Evolutionary conservation across 2,888 invertebrate species (phyloP).

Genomic region (Acleris laterana): DNA sequence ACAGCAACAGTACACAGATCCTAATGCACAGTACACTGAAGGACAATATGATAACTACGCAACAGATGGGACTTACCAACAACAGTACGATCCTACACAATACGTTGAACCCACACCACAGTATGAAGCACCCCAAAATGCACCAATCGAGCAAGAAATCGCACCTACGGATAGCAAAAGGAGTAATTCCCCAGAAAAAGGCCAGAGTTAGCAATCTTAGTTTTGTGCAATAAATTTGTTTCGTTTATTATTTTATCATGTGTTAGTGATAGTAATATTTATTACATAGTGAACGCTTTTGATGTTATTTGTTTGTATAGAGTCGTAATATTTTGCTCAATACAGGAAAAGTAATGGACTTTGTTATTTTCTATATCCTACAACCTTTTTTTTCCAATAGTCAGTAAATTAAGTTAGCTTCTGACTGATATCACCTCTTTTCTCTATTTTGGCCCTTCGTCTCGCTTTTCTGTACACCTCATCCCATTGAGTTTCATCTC

Average conservation of each 20-base stretch:
- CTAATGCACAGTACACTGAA: slow-evolving; percentile 59
- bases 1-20: slow-evolving; percentile 58
- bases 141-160: slow-evolving; percentile 33
- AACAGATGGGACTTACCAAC: slow-evolving; percentile 60
- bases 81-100: slow-evolving; percentile 60
- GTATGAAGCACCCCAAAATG: slow-evolving; percentile 31
- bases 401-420: too few relatives aligned
- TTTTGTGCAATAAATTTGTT: slow-evolving; percentile 70
- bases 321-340: slow-evolving; percentile 48
- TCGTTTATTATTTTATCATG: slow-evolving; percentile 50
- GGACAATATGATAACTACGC: slow-evolving; percentile 62
- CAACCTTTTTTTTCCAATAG: background rate
- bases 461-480: too few relatives aligned
- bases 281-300: slow-evolving; percentile 46
- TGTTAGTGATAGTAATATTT: slow-evolving; percentile 38
- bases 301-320: slow-evolving; percentile 46
- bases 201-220: slow-evolving; percentile 69
- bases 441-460: too few relatives aligned
- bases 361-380: slow-evolving; percentile 36
- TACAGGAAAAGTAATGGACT: slow-evolving; percentile 44
- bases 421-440: too few relatives aligned
- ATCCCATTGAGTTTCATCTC: too few relatives aligned
- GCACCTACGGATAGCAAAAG: slow-evolving; percentile 47
- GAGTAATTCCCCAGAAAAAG: slow-evolving; percentile 52
- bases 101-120: slow-evolving; percentile 50